These are phyloP conservation scores for Prochilodus magdalenae DNA, from an alignment of 2,113 vertebrate genomes.

Conservation along the genomic window DNA sequence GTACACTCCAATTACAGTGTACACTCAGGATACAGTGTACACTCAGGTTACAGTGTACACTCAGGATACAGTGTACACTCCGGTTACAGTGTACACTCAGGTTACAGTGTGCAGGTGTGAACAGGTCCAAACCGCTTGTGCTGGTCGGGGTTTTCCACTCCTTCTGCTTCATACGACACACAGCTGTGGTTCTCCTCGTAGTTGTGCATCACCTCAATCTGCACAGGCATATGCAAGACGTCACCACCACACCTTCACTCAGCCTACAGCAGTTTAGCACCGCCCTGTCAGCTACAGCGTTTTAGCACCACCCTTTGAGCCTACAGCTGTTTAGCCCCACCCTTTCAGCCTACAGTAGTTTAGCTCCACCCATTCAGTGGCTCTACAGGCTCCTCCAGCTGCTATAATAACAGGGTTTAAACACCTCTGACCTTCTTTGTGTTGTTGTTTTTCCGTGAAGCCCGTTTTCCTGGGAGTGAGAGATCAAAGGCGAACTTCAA, in stretches of 20 bases:
- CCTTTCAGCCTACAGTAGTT: too few species aligned
- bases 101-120: not conserved
- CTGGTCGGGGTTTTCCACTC: constrained; percentile 84
- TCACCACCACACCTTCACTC: constrained; percentile 12
- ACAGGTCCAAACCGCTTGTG: constrained; percentile 80
- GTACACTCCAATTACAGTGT: too few species aligned
- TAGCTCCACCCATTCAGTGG: too few species aligned
- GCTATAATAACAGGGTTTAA: too few species aligned
- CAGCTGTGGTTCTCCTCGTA: constrained; percentile 85
- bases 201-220: constrained; percentile 93
- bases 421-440: constrained; percentile 79
- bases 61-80: too few species aligned
- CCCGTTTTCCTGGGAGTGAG: constrained; percentile 87
- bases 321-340: too few species aligned
- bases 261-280: too few species aligned
- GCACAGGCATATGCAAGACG: constrained; percentile 49
- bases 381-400: not conserved
- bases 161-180: constrained; percentile 78
- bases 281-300: too few species aligned
- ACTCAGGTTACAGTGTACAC: too few species aligned
- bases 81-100: not conserved
- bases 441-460: constrained; percentile 81
- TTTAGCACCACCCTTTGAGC: too few species aligned
- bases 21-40: too few species aligned
- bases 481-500: constrained; percentile 92